Evolutionary conservation across 2,888 invertebrate genomes (phyloP), one percentile per base, ranked within the genome.

Genomic region (Coelopa pilipes): DNA sequence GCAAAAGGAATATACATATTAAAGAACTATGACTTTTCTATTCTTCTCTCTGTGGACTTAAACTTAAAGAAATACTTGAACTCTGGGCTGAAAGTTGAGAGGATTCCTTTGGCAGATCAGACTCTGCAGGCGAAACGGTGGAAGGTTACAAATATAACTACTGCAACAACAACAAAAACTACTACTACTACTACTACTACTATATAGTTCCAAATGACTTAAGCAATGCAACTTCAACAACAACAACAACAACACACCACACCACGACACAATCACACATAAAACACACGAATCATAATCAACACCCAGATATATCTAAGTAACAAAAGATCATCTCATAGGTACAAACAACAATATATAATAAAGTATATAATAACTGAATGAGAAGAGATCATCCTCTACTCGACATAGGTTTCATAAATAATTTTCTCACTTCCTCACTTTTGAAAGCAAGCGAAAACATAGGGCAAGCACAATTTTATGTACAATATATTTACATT

Each of bases 131-230:
- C 12, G n/a, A 60, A 17, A 57, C 17, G 50, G 34, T 34, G 34
- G 7, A 34, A 34, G 46, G 17, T 17, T n/a, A 69, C 34, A 47
- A 60, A 13, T 19, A 17, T 21, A 19, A 53, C 5, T 17, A 45
- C n/a, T 21, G 67, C 34, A n/a, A 67, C 15, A 24, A 24, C 60
- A n/a, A 57, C 45, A 57, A 19, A 45, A 34, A 69, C 34, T 47
- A 60, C 15, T 19, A 17, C 47, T 50, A 53, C 5, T 17, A 45
- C n/a, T 21, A 53, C 34, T 34, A 67, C 15, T 50, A 24, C 60
- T 5, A n/a, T 12, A 71, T 71, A 71, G 71, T 71, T 71, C 71
- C 71, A 65, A 63, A 71, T 55, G 71, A 71, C 71, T 55, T 65
- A 71, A 71, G 63, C 65, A 71, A 71, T 71, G 65, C 63, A 63